Percentiles rank a stretch among this genome's conserved stretches.
Conservation (phyloP, 2,113 vertebrate genomes). For the Oenanthe melanoleuca region DNA sequence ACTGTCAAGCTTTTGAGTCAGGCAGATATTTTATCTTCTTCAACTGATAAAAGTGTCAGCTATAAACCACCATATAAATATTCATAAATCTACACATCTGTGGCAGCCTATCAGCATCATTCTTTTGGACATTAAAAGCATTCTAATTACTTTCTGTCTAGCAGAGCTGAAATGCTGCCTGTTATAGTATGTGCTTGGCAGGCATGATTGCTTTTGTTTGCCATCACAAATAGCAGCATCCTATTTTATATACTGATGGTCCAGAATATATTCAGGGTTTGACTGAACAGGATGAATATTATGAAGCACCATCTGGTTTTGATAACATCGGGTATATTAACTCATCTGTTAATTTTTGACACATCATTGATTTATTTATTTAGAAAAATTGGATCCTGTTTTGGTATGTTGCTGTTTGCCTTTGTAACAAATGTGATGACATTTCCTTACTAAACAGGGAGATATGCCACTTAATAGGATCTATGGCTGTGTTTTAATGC, state of each 20-base stretch:
- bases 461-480: slow-evolving; percentile 59
- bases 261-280: slow-evolving; percentile 82
- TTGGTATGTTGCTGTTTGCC: slow-evolving; percentile 76
- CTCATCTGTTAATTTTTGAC: slow-evolving; percentile 84
- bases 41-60: slow-evolving; percentile 91
- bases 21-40: slow-evolving; percentile 98
- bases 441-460: slow-evolving; percentile 64
- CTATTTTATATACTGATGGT: slow-evolving; percentile 84
- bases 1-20: slow-evolving; percentile 87
- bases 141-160: slow-evolving; percentile 89
- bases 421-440: slow-evolving; percentile 73
- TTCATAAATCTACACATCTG: slow-evolving; percentile 99
- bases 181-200: slow-evolving; percentile 86
- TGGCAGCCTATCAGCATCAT: slow-evolving; percentile 89
- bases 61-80: slow-evolving; percentile 94
- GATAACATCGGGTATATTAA: slow-evolving; percentile 77
- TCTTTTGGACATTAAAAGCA: slow-evolving; percentile 89
- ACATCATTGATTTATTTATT: slow-evolving; percentile 83
- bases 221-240: slow-evolving; percentile 86
- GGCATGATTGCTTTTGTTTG: slow-evolving; percentile 89
- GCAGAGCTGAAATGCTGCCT: slow-evolving; percentile 86
- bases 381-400: slow-evolving; percentile 78
- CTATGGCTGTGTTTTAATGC: slow-evolving; percentile 58
- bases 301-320: slow-evolving; percentile 81
- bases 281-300: slow-evolving; percentile 81